phyloP scores from a whole-genome alignment of 2,113 vertebrate genomes.

The Mixornis gularis region DNA sequence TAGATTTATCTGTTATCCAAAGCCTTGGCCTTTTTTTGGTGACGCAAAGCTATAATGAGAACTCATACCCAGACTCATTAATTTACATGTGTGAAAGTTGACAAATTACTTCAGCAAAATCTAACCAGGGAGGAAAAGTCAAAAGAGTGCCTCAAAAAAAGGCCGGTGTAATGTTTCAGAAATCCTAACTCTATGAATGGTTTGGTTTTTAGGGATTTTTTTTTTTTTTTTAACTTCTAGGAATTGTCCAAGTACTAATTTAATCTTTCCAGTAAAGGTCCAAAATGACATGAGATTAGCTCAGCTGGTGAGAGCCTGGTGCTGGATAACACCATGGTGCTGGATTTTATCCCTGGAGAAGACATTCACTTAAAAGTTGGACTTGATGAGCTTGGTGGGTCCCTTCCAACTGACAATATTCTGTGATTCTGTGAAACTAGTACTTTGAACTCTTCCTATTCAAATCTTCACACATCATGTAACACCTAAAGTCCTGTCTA shows the following conservation, averaged over 20 bases:
- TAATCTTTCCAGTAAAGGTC: background rate
- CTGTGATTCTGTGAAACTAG: background rate
- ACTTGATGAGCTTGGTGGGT: background rate
- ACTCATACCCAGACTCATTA: background rate
- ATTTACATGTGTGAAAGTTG: background rate
- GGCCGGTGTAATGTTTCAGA: background rate
- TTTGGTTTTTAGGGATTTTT: background rate
- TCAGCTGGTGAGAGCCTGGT: background rate
- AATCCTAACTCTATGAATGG: background rate
- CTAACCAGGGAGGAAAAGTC: background rate
- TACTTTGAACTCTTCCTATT: background rate
- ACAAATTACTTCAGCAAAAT: background rate
- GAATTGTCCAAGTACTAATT: background rate
- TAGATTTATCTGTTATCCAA: background rate
- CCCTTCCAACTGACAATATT: background rate
- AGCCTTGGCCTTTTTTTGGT: background rate
- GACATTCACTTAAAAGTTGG: background rate
- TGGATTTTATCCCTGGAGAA: background rate
- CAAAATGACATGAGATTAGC: background rate
- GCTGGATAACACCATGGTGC: background rate
- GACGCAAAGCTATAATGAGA: background rate
- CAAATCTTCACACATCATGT: background rate
- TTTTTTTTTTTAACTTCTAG: background rate
- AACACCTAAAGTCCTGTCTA: background rate
- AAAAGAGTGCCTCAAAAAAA: background rate